Conservation (phyloP, 2,113 vertebrate genomes). For the Aegypius monachus region DNA sequence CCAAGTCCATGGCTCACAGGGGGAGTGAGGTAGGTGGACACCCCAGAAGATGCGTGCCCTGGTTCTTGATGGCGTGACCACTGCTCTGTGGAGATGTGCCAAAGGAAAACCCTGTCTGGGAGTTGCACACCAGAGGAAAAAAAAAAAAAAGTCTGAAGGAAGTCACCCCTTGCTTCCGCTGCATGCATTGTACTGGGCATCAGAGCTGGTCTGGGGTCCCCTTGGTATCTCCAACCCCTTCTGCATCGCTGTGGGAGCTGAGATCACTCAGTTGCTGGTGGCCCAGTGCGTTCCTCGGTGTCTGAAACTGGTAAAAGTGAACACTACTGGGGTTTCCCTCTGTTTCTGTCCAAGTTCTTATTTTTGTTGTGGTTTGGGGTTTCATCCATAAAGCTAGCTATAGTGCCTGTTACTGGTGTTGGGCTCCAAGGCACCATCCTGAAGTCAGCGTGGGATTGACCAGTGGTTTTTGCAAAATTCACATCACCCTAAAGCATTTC, state of each 20-base stretch:
- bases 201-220: background rate
- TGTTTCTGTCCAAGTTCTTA: background rate
- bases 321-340: background rate
- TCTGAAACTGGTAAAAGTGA: background rate
- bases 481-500: background rate
- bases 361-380: background rate
- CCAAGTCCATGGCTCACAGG: background rate
- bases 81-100: background rate
- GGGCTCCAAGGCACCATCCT: background rate
- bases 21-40: rapidly evolving
- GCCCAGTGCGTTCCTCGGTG: background rate
- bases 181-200: background rate
- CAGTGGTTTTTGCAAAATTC: background rate
- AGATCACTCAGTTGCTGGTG: background rate
- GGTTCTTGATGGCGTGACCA: background rate
- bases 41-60: background rate
- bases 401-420: background rate
- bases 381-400: background rate
- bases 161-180: background rate
- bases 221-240: background rate
- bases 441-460: background rate
- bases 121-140: background rate
- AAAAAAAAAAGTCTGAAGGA: background rate
- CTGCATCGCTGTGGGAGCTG: background rate
- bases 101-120: background rate